Evolutionary conservation across 2,888 invertebrate genomes (phyloP), one percentile per base, ranked within the genome.

Genomic region (Dendrolimus pini): DNA sequence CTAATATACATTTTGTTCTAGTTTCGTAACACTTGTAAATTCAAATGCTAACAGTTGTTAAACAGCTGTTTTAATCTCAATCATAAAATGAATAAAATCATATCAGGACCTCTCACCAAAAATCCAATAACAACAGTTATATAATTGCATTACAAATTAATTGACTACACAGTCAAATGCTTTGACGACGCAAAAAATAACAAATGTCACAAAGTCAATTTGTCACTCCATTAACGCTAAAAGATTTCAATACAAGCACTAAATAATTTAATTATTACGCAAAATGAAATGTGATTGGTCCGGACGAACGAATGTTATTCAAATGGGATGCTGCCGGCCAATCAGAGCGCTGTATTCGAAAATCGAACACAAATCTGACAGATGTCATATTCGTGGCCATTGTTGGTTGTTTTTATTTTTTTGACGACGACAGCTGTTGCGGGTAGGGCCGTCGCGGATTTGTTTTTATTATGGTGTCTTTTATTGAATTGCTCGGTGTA

Each of bases 301-400:
- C 62, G 64, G 63, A 68, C 74, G 71, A 56, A 77, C 65, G 69
- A 75, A 77, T 75, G 65, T 75, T 70, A 78, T 79, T 80, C 71
- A 76, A 82, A 82, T 73, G 70, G 69, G 71, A 47, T 47, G 47
- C 47, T 72, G 64, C 65, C 66, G 61, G 66, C 80, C 80, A 80
- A 78, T 80, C 74, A 70, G 67, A 61, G 66, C 65, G 68, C 71
- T 66, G 54, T 55, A 64, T 54, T 65, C 61, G 62, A 57, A 58
- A 64, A 66, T 66, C 62, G 66, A 71, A 74, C 71, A 67, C 77
- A 80, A 80, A 83, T 81, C 82, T 86, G 87, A 86, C 88, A 89
- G 84, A 83, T 89, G 88, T 87, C 88, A 85, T 76, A 77, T 80
- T 79, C 78, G 80, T 78, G 76, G 76, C 76, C 75, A 76, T 79